These are phyloP conservation scores for Steinernema carpocapsae DNA, from an alignment of 2,888 invertebrate genomes.

Conservation along the genomic window DNA sequence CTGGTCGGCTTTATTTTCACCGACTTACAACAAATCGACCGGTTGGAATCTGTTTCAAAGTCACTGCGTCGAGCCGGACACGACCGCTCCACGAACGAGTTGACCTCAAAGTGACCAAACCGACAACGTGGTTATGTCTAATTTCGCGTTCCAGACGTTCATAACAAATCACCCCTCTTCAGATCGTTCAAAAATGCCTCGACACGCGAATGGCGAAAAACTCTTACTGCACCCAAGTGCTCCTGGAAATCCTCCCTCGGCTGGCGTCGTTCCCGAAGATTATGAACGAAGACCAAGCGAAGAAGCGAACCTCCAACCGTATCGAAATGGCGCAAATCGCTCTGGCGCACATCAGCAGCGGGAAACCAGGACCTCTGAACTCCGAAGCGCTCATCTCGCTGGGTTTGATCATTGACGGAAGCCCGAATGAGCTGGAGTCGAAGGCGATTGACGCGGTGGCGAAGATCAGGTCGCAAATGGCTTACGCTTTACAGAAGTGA, in stretches of 20 bases:
- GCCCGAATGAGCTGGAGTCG: slow-evolving; percentile 42
- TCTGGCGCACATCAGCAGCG: slow-evolving; percentile 10
- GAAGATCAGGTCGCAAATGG: slow-evolving; percentile 38
- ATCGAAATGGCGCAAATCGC: slow-evolving; percentile 38
- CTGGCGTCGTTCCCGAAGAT: slow-evolving; percentile 25
- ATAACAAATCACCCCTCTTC: slow-evolving; percentile 2
- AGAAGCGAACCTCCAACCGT: neutral
- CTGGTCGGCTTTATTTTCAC: no score
- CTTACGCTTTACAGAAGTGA: slow-evolving; percentile 39
- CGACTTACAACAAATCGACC: no score
- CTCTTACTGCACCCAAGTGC: slow-evolving; percentile 82
- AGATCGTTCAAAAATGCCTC: slow-evolving; percentile 71
- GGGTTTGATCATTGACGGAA: slow-evolving; percentile 47
- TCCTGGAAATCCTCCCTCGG: slow-evolving; percentile 83
- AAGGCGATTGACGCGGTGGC: slow-evolving; percentile 39
- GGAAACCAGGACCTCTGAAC: slow-evolving; percentile 9
- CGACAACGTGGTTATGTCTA: no score
- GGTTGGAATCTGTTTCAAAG: no score
- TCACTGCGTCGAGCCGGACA: no score
- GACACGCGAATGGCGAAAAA: slow-evolving; percentile 79
- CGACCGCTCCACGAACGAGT: no score
- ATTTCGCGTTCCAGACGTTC: no score
- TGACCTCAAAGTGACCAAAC: no score
- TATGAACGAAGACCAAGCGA: neutral
- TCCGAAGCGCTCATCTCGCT: slow-evolving; percentile 47